phyloP scores from a whole-genome alignment of 2,797 vertebrate genomes.

The Pangasius djambal region DNA sequence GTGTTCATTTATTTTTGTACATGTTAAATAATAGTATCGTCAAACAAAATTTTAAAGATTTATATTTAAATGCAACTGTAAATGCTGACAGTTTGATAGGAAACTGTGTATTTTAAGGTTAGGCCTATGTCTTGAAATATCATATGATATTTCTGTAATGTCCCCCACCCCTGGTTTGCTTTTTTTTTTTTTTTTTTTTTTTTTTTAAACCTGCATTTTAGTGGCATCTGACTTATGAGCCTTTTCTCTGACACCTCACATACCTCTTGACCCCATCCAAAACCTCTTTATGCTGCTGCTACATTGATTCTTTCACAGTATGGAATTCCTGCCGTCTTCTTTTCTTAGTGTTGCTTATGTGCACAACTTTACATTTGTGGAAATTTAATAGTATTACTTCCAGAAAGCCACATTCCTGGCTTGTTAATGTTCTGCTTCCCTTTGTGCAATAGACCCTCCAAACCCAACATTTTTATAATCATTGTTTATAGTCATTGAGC shows the following conservation, averaged over 20 bases:
- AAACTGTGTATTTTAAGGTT: background rate
- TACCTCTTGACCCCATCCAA: background rate
- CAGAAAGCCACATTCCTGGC: background rate
- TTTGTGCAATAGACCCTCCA: background rate
- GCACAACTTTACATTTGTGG: constrained; percentile 43
- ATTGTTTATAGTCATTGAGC: background rate
- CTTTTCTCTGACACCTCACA: background rate
- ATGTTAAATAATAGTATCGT: too few species aligned
- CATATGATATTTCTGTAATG: background rate
- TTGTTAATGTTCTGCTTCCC: background rate
- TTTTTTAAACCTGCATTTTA: background rate
- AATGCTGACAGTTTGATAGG: background rate
- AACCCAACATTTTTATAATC: background rate
- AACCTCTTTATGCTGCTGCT: constrained; percentile 1
- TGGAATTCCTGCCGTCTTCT: constrained; percentile 6
- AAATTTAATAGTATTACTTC: background rate
- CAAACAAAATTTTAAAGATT: background rate
- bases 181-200: background rate
- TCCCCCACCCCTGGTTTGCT: background rate
- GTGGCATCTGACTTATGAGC: background rate
- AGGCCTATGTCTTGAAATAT: background rate
- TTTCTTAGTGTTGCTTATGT: constrained; percentile 56
- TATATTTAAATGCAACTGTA: background rate
- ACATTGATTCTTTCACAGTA: background rate
- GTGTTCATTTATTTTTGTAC: too few species aligned